Conservation (phyloP, 1,140 invertebrate species). For the Vollenhovia emeryi region DNA sequence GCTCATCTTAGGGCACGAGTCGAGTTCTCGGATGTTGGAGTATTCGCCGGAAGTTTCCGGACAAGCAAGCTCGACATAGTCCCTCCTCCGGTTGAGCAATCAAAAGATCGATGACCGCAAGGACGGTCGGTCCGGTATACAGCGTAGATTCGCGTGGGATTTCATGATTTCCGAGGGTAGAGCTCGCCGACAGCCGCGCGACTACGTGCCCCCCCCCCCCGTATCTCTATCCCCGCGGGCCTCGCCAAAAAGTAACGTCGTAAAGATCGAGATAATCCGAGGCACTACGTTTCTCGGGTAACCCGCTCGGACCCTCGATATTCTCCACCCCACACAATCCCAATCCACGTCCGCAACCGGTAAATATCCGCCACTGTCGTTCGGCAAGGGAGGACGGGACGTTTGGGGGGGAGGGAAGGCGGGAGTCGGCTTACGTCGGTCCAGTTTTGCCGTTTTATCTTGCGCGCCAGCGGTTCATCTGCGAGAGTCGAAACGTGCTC, state of each 20-base stretch:
- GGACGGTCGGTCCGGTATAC: background rate
- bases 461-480: background rate
- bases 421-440: slow-evolving; percentile 49
- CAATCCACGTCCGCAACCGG: slow-evolving; percentile 58
- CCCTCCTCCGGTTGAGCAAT: slow-evolving; percentile 21
- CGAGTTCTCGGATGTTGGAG: background rate
- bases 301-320: slow-evolving; percentile 51
- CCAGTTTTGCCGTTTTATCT: slow-evolving; percentile 20
- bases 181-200: background rate
- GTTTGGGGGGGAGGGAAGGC: background rate
- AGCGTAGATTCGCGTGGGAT: background rate
- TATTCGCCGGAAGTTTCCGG: background rate
- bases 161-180: slow-evolving; percentile 38
- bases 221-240: slow-evolving; percentile 52
- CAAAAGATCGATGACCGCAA: slow-evolving; percentile 8
- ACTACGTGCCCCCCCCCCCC: background rate
- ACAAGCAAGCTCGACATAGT: background rate
- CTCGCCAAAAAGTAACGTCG: slow-evolving; percentile 72
- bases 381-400: background rate
- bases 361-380: slow-evolving; percentile 67
- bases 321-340: slow-evolving; percentile 60
- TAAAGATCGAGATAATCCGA: slow-evolving; percentile 74
- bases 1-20: background rate
- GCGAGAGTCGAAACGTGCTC: slow-evolving; percentile 7
- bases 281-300: slow-evolving; percentile 61